Base-by-base conservation (phyloP, 1,140 invertebrate genomes). In the Bombus confusus region DNA sequence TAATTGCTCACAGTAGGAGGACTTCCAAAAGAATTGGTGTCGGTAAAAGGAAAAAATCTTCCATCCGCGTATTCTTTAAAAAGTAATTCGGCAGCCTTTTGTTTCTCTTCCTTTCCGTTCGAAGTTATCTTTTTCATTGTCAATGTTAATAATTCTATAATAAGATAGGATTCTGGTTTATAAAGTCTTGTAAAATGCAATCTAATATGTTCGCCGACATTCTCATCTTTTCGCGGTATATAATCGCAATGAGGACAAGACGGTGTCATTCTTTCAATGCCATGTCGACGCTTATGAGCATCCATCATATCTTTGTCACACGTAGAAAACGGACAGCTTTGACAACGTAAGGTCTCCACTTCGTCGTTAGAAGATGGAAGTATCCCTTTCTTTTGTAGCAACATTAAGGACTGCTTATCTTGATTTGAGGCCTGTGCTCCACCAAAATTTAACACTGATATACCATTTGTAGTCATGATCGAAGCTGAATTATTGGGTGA, bases 201-300 rank as follows among this genome's bases (percentile, higher is more conserved):
- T 93, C 97, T 98, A 41, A 97, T 96, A 94, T 98, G 98, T 83
- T 98, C 98, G n/a, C 96, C 95, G 13, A 98, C 93, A 83, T 98
- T 97, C 92, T 98, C 97, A 22, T 96, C 96, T 91, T 98, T 97
- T 0, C 97, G 96, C 5, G 97, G 97, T 37, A 97, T 97, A 93
- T 98, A 98, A 95, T 98, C 97, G 94, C 98, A 98, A 92, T 97
- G 97, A n/a, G 97, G 96, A 94, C 98, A 98, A 10, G 94, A 89
- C 12, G 88, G 96, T 95, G 92, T 97, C 96, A 93, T 95, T 94
- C 96, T 96, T 78, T 96, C 96, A 13, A 95, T 96, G 71, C 96
- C 96, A 91, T 98, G 98, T 66, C 97, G 96, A 90, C 96, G 97
- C 73, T 97, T 96, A 91, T 98, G 98, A 90, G 97, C 97, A 64